These are phyloP conservation scores for Acromyrmex echinatior DNA, from an alignment of 1,140 invertebrate species.

Conservation along the genomic window DNA sequence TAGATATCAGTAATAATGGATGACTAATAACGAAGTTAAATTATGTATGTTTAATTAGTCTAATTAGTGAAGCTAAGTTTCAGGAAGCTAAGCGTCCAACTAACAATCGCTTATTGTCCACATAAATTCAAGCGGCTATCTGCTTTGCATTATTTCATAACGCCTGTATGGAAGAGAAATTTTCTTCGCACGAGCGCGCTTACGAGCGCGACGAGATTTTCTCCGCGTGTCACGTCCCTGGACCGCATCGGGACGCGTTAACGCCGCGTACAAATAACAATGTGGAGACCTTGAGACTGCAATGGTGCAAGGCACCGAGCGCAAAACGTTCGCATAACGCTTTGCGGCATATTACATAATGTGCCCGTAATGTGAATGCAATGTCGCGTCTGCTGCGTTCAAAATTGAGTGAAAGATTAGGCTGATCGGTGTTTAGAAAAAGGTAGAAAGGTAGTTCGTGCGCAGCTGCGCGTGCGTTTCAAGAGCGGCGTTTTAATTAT, in stretches of 20 bases:
- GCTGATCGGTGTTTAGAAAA: conserved; percentile 51
- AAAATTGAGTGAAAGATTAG: conserved; percentile 68
- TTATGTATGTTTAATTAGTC: not conserved
- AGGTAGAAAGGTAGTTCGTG: not conserved
- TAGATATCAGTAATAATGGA: not conserved
- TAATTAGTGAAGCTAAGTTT: not conserved
- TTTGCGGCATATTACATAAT: conserved; percentile 81
- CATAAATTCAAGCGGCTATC: not conserved
- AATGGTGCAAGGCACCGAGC: conserved; percentile 81
- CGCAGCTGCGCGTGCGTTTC: not conserved
- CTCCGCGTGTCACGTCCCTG: conserved; percentile 75
- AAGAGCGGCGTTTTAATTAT: conserved; percentile 20
- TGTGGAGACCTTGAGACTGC: conserved; percentile 83
- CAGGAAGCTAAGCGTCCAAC: not conserved
- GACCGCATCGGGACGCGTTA: conserved; percentile 76
- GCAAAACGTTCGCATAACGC: conserved; percentile 81
- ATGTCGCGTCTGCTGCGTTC: conserved; percentile 57
- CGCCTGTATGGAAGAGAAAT: conserved; percentile 9
- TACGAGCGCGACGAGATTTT: conserved; percentile 58
- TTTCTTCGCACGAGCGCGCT: conserved; percentile 35
- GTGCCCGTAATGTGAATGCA: conserved; percentile 77
- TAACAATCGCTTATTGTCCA: not conserved
- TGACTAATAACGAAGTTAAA: not conserved
- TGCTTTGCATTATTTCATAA: conserved; percentile 40
- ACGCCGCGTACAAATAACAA: conserved; percentile 85